These are phyloP conservation scores for Cyanoderma ruficeps DNA, from an alignment of 2,113 vertebrate species.

Conservation along the genomic window DNA sequence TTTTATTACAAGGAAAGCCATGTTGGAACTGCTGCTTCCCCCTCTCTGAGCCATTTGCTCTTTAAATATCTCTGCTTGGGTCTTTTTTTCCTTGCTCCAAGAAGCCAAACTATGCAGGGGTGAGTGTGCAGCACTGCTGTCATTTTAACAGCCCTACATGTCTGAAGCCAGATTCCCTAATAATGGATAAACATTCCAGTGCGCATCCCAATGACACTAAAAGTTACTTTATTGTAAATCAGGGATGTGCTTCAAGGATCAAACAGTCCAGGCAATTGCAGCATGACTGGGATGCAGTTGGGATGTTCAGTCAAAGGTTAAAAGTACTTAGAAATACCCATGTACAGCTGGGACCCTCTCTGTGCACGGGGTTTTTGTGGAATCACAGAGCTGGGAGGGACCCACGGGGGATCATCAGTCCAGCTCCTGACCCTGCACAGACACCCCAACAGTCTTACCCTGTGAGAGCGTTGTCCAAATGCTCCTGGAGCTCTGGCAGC, in stretches of 20 bases:
- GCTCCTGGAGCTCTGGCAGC: not conserved
- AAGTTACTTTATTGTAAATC: not conserved
- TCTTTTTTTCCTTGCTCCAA: not conserved
- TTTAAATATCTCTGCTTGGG: not conserved
- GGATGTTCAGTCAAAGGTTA: not conserved
- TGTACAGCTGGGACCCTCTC: not conserved
- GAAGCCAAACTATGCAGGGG: not conserved
- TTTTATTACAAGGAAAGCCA: constrained; percentile 24
- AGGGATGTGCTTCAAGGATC: not conserved
- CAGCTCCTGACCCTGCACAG: not conserved
- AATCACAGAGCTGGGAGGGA: not conserved
- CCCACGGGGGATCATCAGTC: not conserved
- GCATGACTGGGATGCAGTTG: not conserved
- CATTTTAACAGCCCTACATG: not conserved
- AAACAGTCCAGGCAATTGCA: not conserved
- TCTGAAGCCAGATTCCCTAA: not conserved
- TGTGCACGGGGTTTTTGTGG: not conserved
- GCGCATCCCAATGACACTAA: not conserved
- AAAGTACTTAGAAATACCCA: not conserved
- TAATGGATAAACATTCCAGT: not conserved
- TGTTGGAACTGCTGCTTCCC: not conserved
- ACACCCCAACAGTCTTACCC: not conserved
- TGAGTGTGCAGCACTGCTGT: fast-evolving
- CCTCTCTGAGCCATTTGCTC: not conserved
- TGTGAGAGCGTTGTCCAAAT: not conserved